Conservation (phyloP, 2,797 vertebrate species). For the Saxicola maurus region DNA sequence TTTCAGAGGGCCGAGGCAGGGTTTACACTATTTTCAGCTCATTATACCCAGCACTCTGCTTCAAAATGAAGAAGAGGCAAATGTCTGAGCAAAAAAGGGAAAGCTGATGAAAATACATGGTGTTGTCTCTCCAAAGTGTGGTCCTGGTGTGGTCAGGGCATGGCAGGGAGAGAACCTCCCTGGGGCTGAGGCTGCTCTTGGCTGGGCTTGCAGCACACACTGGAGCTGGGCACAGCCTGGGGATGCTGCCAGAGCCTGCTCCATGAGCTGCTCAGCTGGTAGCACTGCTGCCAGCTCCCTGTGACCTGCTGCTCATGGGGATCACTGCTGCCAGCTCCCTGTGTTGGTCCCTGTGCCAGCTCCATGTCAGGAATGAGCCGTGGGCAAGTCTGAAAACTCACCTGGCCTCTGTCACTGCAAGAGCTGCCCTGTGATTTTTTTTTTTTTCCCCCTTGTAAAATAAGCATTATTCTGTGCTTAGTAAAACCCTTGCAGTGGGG, state of each 20-base stretch:
- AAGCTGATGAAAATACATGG: background rate
- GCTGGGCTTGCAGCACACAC: background rate
- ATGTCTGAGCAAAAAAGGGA: background rate
- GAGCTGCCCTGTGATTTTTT: background rate
- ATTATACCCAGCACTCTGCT: background rate
- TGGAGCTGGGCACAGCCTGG: background rate
- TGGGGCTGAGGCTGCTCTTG: background rate
- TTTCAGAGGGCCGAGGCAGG: background rate
- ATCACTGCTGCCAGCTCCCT: background rate
- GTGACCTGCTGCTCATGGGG: too few relatives aligned
- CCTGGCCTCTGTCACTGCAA: background rate
- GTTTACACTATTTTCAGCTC: background rate
- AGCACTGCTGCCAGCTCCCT: background rate
- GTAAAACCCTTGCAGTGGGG: background rate
- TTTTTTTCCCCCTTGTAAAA: background rate
- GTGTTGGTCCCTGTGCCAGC: too few relatives aligned
- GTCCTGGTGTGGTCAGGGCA: background rate
- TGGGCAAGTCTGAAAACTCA: background rate
- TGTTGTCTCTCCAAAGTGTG: background rate
- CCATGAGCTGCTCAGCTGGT: too few relatives aligned
- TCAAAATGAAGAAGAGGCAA: background rate
- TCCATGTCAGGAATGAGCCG: fast-evolving
- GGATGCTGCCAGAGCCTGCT: background rate
- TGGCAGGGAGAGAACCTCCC: background rate
- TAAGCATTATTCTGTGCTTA: background rate